These are phyloP conservation scores for Macrophya annulata DNA, from an alignment of 2,888 invertebrate genomes.

Conservation along the genomic window DNA sequence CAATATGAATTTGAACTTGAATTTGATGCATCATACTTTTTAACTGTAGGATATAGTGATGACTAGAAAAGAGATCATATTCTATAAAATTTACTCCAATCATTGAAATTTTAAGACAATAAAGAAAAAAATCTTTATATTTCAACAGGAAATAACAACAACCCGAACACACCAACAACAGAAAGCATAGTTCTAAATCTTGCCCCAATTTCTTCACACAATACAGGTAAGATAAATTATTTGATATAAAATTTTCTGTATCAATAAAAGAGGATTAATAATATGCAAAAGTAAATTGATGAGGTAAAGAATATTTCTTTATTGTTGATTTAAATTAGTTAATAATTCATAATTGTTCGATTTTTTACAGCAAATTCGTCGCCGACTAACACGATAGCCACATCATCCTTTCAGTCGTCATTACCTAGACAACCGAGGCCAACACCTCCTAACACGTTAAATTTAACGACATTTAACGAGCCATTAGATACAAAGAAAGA, in stretches of 20 bases:
- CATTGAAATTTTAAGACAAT: background rate
- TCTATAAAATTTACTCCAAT: background rate
- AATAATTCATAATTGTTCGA: background rate
- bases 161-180: conserved; percentile 72
- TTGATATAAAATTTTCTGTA: background rate
- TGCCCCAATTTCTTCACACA: conserved; percentile 82
- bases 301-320: background rate
- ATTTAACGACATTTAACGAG: conserved; percentile 82
- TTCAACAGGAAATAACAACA: conserved; percentile 69
- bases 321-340: background rate
- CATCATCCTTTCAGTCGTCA: conserved; percentile 82
- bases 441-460: conserved; percentile 91
- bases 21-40: background rate
- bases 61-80: background rate
- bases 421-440: conserved; percentile 85
- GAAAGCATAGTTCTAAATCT: conserved; percentile 87
- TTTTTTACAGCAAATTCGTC: conserved; percentile 68
- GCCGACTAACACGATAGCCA: conserved; percentile 79
- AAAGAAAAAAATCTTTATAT: background rate
- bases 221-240: conserved; percentile 68
- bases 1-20: background rate
- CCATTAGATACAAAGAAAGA: conserved; percentile 73
- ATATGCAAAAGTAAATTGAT: background rate
- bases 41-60: background rate
- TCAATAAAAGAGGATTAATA: background rate